These are phyloP conservation scores for Cynodonichthys magdalenae DNA, from an alignment of 2,797 vertebrate species.

Conservation along the genomic window DNA sequence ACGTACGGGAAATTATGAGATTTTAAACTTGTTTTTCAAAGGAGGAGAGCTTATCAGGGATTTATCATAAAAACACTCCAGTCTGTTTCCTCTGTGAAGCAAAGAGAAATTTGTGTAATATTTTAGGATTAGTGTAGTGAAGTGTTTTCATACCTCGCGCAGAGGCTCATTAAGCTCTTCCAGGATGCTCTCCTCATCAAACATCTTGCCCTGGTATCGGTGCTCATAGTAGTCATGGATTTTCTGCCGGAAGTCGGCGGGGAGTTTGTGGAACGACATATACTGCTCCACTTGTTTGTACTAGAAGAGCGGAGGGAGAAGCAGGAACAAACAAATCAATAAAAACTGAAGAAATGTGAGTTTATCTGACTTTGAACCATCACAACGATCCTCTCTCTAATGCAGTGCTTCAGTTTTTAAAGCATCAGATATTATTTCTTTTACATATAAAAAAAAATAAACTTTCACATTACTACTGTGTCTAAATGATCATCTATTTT, in stretches of 20 bases:
- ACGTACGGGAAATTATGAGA: not conserved
- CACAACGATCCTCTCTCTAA: not conserved
- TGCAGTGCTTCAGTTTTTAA: not conserved
- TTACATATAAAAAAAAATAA: too few relatives aligned
- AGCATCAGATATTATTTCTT: too few relatives aligned
- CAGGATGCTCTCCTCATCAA: slow-evolving; percentile 97
- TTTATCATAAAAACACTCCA: slow-evolving; percentile 19
- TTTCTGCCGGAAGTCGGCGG: slow-evolving; percentile 95
- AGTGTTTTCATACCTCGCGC: slow-evolving; percentile 84
- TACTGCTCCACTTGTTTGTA: slow-evolving; percentile 99
- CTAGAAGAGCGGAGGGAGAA: slow-evolving; percentile 65
- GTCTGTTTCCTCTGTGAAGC: not conserved
- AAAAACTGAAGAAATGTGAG: slow-evolving; percentile 1
- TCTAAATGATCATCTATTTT: too few relatives aligned
- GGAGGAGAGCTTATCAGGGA: not conserved
- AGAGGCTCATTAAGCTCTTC: slow-evolving; percentile 95
- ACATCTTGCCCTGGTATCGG: slow-evolving; percentile 99
- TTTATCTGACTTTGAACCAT: slow-evolving; percentile 7
- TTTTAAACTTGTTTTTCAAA: not conserved
- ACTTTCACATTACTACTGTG: too few relatives aligned
- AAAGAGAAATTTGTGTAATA: not conserved
- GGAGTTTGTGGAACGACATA: slow-evolving; percentile 99
- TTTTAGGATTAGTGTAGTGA: not conserved
- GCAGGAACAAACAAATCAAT: slow-evolving; percentile 12
- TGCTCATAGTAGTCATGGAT: slow-evolving; percentile 99